phyloP scores from a whole-genome alignment of 2,888 invertebrate species.

The Salticus scenicus region DNA sequence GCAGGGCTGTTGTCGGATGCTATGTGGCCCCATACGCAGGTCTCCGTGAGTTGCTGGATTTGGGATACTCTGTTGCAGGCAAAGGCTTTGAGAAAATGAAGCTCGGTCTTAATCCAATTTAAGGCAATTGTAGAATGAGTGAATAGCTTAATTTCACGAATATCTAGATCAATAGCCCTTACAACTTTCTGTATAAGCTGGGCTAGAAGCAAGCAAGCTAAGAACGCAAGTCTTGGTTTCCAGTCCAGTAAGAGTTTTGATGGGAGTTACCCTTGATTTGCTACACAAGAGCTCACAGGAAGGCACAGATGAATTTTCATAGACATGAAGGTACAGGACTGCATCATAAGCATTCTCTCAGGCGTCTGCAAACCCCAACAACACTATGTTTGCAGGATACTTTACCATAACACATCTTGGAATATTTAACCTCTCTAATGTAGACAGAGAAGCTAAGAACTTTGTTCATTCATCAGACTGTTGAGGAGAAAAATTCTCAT shows the following conservation, averaged over 20 bases:
- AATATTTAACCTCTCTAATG: background rate
- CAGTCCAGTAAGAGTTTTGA: constrained; percentile 26
- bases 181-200: background rate
- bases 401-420: background rate
- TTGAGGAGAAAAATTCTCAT: background rate
- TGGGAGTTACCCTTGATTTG: constrained; percentile 11
- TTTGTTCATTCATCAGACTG: background rate
- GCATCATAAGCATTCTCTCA: constrained; percentile 20
- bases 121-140: background rate
- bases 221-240: too few relatives aligned
- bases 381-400: background rate
- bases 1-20: constrained; percentile 73
- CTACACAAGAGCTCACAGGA: background rate
- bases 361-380: background rate
- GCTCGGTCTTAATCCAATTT: background rate
- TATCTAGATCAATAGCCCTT: background rate
- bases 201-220: constrained; percentile 12
- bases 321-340: background rate
- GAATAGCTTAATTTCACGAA: background rate
- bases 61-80: constrained; percentile 72
- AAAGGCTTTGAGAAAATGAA: constrained; percentile 70
- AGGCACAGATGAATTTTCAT: background rate
- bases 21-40: constrained; percentile 72
- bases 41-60: constrained; percentile 68
- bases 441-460: constrained; percentile 1